These are phyloP conservation scores for Ips nitidus DNA, from an alignment of 1,140 invertebrate species.

Conservation along the genomic window DNA sequence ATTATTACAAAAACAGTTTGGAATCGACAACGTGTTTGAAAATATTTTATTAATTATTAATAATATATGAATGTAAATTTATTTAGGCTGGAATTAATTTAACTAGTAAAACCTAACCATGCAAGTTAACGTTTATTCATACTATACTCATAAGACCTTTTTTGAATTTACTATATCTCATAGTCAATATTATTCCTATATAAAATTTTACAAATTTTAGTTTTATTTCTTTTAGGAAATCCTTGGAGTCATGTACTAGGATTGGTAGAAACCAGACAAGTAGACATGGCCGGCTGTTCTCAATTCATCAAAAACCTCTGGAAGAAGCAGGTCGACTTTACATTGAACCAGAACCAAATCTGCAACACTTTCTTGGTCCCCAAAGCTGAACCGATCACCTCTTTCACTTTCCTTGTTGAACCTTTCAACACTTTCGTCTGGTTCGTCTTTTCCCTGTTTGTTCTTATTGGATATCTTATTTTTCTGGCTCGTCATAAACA, in stretches of 20 bases:
- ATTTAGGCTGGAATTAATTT: too few species aligned
- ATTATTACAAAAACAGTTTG: too few species aligned
- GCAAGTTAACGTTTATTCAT: too few species aligned
- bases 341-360: constrained; percentile 9
- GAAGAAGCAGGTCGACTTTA: constrained; percentile 12
- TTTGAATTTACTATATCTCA: too few species aligned
- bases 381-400: constrained; percentile 12
- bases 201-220: too few species aligned
- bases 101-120: too few species aligned
- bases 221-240: constrained; percentile 2
- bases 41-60: too few species aligned
- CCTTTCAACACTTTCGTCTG: constrained; percentile 12
- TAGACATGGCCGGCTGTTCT: constrained; percentile 20
- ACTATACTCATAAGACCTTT: too few species aligned
- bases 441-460: not conserved
- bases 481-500: not conserved
- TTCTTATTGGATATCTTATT: not conserved
- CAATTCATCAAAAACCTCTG: constrained; percentile 16
- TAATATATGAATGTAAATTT: too few species aligned
- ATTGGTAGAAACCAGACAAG: constrained; percentile 1
- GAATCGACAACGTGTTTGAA: too few species aligned
- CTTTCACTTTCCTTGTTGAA: constrained; percentile 12
- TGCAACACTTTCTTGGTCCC: constrained; percentile 23
- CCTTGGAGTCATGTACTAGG: constrained; percentile 9
- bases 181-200: too few species aligned